Evolutionary conservation across 2,888 invertebrate species (phyloP).

Genomic region (Julus scandinavius): DNA sequence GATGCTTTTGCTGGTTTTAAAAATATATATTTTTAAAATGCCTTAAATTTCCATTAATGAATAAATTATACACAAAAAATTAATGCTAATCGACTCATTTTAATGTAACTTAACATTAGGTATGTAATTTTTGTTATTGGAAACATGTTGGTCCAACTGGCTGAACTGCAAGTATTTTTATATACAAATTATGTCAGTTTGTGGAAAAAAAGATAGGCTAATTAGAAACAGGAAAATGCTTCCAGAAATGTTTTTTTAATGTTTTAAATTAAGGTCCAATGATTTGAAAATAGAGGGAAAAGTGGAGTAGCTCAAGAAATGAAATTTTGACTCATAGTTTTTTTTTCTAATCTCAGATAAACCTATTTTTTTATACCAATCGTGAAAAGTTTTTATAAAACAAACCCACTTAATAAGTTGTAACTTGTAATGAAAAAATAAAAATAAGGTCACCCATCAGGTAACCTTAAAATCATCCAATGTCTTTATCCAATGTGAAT

Average conservation of each 20-base stretch:
- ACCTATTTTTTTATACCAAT: background rate
- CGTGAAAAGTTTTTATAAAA: background rate
- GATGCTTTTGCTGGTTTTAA: background rate
- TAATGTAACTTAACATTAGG: background rate
- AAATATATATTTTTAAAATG: background rate
- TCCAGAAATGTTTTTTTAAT: background rate
- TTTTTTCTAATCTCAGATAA: background rate
- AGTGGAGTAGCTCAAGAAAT: slow-evolving; percentile 30
- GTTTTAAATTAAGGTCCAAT: slow-evolving; percentile 3
- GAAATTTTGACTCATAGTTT: background rate
- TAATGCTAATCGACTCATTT: background rate
- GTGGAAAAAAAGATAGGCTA: background rate
- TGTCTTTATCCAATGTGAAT: background rate
- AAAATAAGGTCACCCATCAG: background rate
- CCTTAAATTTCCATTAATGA: background rate
- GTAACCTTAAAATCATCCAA: background rate
- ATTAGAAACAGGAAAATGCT: background rate
- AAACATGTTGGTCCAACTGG: background rate
- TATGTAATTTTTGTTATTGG: background rate
- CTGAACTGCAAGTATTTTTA: background rate
- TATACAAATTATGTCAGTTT: background rate
- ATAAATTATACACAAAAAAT: background rate
- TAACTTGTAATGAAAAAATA: background rate
- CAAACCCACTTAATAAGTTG: background rate
- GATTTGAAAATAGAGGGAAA: background rate